Conservation (phyloP, 2,797 vertebrate species). For the Nyctibius grandis region DNA sequence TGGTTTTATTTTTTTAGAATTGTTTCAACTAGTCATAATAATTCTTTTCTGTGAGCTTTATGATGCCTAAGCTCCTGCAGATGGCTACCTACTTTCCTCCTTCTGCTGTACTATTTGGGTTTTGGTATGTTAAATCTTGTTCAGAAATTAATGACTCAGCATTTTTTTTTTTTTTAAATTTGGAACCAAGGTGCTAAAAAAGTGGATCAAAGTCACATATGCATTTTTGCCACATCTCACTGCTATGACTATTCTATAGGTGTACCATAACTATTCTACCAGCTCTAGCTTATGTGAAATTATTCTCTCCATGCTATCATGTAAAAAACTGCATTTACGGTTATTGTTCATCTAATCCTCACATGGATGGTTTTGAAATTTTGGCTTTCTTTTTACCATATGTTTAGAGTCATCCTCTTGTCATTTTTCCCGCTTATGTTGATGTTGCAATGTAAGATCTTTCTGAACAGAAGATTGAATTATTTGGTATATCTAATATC, state of each 20-base stretch:
- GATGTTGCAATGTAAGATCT: background rate
- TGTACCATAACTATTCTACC: background rate
- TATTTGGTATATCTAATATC: background rate
- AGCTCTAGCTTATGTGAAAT: background rate
- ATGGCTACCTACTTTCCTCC: rapidly evolving
- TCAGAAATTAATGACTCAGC: background rate
- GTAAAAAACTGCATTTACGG: background rate
- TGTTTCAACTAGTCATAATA: background rate
- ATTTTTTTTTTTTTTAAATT: background rate
- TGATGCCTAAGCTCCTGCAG: background rate
- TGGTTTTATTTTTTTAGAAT: background rate
- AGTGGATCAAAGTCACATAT: background rate
- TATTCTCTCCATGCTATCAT: background rate
- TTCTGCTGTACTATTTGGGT: rapidly evolving
- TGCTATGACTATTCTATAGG: background rate
- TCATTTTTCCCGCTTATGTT: background rate
- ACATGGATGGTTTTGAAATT: background rate
- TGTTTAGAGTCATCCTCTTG: background rate
- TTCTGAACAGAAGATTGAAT: background rate
- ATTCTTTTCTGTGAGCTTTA: background rate
- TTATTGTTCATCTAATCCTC: rapidly evolving
- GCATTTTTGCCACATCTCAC: background rate
- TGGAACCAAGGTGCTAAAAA: background rate
- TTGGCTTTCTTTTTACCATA: background rate
- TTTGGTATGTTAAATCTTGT: background rate